phyloP scores from a whole-genome alignment of 1,140 invertebrate species.

The Drosophila parvula region DNA sequence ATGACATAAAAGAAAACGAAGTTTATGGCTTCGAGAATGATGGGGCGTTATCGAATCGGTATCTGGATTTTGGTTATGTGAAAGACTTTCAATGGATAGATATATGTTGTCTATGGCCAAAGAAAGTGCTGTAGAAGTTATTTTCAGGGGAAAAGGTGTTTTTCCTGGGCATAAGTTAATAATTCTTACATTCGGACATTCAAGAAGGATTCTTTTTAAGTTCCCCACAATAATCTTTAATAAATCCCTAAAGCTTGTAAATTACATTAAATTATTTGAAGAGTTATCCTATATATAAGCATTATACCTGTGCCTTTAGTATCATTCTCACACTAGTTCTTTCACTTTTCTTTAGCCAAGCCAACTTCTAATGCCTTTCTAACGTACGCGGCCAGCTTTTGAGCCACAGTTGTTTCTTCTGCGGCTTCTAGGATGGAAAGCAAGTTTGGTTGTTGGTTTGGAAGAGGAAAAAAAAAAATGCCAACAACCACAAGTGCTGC shows the following conservation, averaged over 20 bases:
- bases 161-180: neutral
- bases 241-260: too few species aligned
- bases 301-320: neutral
- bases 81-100: neutral
- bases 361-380: conserved; percentile 63
- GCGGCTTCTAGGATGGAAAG: conserved; percentile 49
- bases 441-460: conserved; percentile 56
- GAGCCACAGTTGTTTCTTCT: conserved; percentile 26
- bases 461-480: neutral
- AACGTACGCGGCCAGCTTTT: conserved; percentile 36
- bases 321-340: conserved; percentile 30
- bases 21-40: conserved; percentile 15
- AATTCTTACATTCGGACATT: neutral
- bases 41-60: neutral
- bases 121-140: neutral
- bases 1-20: conserved; percentile 33
- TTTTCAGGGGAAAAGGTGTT: too few species aligned
- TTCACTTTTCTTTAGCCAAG: conserved; percentile 64
- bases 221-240: neutral
- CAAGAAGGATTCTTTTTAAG: neutral
- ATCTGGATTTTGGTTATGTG: neutral
- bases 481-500: conserved; percentile 11
- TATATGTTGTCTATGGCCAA: conserved; percentile 13
- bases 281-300: neutral
- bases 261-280: too few species aligned